These are phyloP conservation scores for Nyctereutes procyonoides DNA, from an alignment of 2,113 vertebrate genomes.

Conservation along the genomic window DNA sequence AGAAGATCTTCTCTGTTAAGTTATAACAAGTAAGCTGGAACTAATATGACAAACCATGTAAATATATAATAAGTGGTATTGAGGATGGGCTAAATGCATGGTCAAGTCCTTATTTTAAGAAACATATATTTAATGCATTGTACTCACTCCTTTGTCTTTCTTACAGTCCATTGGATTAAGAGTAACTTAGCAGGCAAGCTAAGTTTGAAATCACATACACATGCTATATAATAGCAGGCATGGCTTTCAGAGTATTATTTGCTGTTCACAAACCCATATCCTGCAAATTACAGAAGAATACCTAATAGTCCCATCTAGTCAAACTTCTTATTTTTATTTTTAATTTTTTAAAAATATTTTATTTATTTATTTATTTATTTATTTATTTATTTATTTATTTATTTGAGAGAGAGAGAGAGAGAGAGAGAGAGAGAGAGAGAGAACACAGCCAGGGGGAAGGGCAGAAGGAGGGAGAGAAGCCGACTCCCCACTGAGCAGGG, in stretches of 20 bases:
- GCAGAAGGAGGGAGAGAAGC: no score
- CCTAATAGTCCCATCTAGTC: not conserved
- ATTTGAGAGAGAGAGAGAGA: no score
- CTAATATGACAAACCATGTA: slow-evolving; percentile 29
- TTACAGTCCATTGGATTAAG: slow-evolving; percentile 65
- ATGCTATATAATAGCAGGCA: not conserved
- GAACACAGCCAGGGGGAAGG: no score
- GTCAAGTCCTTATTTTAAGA: slow-evolving; percentile 58
- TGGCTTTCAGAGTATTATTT: slow-evolving; percentile 59
- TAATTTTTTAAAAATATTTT: no score
- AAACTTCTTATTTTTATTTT: not conserved
- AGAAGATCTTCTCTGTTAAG: not conserved
- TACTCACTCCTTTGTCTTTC: slow-evolving; percentile 18
- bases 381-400: no score
- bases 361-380: no score
- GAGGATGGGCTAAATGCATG: not conserved
- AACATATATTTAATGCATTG: slow-evolving; percentile 64
- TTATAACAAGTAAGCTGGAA: slow-evolving; percentile 46
- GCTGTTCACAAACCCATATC: slow-evolving; percentile 48
- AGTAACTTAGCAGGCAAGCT: slow-evolving; percentile 66
- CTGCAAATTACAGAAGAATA: slow-evolving; percentile 45
- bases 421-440: no score
- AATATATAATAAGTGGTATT: slow-evolving; percentile 39
- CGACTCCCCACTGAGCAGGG: no score
- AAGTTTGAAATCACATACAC: slow-evolving; percentile 72